These are phyloP conservation scores for Hiodon tergisus DNA, from an alignment of 2,113 vertebrate genomes.

Conservation along the genomic window DNA sequence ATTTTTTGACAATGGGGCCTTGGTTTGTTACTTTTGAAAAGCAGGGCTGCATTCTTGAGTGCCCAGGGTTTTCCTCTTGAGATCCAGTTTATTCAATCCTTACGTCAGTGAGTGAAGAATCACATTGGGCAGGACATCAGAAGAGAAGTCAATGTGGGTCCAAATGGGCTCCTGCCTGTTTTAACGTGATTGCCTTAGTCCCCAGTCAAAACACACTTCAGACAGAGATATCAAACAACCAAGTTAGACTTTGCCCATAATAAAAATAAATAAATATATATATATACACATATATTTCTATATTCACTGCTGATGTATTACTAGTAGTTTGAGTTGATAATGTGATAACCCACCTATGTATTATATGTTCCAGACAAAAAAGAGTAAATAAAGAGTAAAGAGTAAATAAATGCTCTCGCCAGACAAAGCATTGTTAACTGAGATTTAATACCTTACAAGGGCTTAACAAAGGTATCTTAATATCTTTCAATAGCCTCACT, in stretches of 20 bases:
- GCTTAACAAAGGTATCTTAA: not conserved
- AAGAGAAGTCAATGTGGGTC: constrained; percentile 10
- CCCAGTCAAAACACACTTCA: constrained; percentile 23
- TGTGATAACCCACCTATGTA: no score
- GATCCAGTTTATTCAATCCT: not conserved
- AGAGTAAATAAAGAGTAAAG: not conserved
- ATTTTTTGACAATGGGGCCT: not conserved
- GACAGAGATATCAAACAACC: constrained; percentile 3
- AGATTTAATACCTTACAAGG: constrained; percentile 5
- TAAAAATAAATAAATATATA: not conserved
- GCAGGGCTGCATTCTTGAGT: constrained; percentile 25
- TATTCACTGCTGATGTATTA: no score
- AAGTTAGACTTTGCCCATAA: not conserved
- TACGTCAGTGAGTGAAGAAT: not conserved
- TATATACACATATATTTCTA: no score
- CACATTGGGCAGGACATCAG: constrained; percentile 22
- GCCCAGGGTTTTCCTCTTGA: constrained; percentile 27
- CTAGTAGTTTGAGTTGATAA: no score
- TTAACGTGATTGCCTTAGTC: constrained; percentile 17
- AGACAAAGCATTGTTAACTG: not conserved
- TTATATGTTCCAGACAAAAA: not conserved
- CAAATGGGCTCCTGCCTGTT: constrained; percentile 44
- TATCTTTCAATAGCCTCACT: constrained; percentile 14
- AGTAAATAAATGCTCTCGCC: no score
- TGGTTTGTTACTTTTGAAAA: constrained; percentile 29